phyloP scores from a whole-genome alignment of 2,113 vertebrate species.

The Tupaia tana region DNA sequence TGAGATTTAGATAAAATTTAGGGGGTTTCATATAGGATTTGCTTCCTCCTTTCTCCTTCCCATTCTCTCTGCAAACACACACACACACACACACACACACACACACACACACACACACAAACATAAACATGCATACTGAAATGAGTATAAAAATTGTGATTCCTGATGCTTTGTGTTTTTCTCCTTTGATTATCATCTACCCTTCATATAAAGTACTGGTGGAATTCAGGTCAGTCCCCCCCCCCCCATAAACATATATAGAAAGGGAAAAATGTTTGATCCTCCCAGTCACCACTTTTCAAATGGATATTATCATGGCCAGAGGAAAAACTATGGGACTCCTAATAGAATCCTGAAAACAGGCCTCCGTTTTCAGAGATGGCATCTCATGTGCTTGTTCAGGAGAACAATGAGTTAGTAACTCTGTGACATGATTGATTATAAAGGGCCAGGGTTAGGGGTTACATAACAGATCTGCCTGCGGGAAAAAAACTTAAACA shows the following conservation, averaged over 20 bases:
- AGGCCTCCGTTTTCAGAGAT: conserved; percentile 28
- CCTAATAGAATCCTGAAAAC: conserved; percentile 39
- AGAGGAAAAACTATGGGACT: conserved; percentile 42
- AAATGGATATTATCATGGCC: background rate
- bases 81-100: background rate
- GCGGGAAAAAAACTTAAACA: conserved; percentile 33
- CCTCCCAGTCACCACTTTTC: background rate
- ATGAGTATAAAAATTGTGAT: background rate
- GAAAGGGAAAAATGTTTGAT: conserved; percentile 3
- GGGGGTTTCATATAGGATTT: conserved; percentile 29
- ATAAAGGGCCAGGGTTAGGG: conserved; percentile 27
- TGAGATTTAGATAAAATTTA: conserved; percentile 51
- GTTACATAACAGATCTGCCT: conserved; percentile 62
- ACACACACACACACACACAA: background rate
- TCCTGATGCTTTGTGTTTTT: conserved; percentile 34
- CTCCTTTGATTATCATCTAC: background rate
- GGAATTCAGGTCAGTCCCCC: background rate
- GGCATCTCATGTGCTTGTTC: conserved; percentile 46
- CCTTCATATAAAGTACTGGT: conserved; percentile 22
- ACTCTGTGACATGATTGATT: conserved; percentile 54
- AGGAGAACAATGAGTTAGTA: conserved; percentile 57
- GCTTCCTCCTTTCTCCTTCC: background rate
- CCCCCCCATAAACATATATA: background rate
- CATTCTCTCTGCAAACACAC: background rate
- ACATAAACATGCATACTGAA: too few relatives aligned